Evolutionary conservation across 2,113 vertebrate genomes (phyloP).

Genomic region (Lucifuga dentata): DNA sequence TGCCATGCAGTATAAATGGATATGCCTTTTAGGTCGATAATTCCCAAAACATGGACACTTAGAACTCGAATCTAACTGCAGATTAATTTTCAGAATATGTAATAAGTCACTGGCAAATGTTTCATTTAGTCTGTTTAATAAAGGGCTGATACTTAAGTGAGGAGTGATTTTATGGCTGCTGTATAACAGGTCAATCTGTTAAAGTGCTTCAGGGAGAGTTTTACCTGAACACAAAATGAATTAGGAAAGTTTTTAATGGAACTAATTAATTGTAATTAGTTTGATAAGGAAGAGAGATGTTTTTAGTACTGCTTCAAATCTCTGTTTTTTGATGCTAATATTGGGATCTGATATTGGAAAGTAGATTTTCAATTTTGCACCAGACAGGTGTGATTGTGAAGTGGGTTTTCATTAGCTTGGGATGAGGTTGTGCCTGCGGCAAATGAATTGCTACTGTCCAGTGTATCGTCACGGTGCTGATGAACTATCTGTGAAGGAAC

Average conservation of each 20-base stretch:
- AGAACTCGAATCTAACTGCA: not conserved
- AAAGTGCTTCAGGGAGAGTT: not conserved
- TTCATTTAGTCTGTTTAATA: constrained; percentile 28
- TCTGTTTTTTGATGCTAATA: not conserved
- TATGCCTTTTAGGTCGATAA: constrained; percentile 28
- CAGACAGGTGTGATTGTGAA: constrained; percentile 5
- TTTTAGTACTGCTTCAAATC: constrained; percentile 10
- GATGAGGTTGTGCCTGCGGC: constrained; percentile 20
- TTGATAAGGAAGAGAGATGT: not conserved
- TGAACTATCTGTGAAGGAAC: constrained; percentile 41
- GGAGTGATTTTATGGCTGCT: constrained; percentile 2
- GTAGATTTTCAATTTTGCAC: constrained; percentile 11
- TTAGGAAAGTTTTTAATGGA: constrained; percentile 11
- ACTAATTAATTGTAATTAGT: constrained; percentile 8
- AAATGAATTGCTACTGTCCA: constrained; percentile 55
- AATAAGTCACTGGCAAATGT: constrained; percentile 13
- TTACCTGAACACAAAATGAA: constrained; percentile 1
- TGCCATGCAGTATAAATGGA: constrained; percentile 14
- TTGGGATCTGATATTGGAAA: constrained; percentile 23
- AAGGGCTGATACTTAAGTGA: not conserved
- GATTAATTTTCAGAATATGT: constrained; percentile 15
- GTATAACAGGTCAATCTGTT: not conserved
- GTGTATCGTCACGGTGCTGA: constrained; percentile 54
- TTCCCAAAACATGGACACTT: constrained; percentile 15
- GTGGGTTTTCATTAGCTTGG: constrained; percentile 41